Evolutionary conservation across 2,113 vertebrate genomes (phyloP).

Genomic region (Seriola aureovittata): DNA sequence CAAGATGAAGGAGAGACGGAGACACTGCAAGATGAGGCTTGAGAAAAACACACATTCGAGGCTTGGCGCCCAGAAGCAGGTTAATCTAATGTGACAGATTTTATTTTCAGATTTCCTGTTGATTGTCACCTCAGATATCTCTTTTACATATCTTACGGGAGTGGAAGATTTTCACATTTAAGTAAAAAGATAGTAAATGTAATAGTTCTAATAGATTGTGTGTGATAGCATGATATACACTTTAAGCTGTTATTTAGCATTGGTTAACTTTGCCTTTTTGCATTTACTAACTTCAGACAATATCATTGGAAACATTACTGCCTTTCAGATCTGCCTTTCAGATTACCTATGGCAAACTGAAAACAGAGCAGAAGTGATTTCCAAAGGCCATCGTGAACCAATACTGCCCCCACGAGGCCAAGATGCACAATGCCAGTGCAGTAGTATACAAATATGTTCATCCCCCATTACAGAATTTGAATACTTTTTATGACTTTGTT

Average conservation of each 20-base stretch:
- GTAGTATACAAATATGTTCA: background rate
- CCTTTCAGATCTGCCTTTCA: background rate
- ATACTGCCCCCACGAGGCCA: constrained; percentile 35
- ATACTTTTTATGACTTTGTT: background rate
- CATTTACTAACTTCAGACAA: background rate
- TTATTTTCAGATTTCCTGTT: background rate
- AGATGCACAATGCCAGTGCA: background rate
- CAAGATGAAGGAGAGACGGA: background rate
- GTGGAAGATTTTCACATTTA: background rate
- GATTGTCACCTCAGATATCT: background rate
- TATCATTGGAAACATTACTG: background rate
- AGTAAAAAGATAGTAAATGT: background rate
- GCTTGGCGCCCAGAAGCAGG: background rate
- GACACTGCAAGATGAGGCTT: constrained; percentile 13
- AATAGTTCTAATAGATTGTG: background rate
- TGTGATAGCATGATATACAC: background rate
- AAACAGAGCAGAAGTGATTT: background rate
- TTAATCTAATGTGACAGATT: background rate
- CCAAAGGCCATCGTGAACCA: background rate
- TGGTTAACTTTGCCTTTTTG: background rate
- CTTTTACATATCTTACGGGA: background rate
- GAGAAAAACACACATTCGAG: background rate
- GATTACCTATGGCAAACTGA: background rate
- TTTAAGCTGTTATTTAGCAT: background rate
- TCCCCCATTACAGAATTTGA: background rate